Evolutionary conservation across 2,888 invertebrate genomes (phyloP).

Genomic region (Spialia ferax): DNA sequence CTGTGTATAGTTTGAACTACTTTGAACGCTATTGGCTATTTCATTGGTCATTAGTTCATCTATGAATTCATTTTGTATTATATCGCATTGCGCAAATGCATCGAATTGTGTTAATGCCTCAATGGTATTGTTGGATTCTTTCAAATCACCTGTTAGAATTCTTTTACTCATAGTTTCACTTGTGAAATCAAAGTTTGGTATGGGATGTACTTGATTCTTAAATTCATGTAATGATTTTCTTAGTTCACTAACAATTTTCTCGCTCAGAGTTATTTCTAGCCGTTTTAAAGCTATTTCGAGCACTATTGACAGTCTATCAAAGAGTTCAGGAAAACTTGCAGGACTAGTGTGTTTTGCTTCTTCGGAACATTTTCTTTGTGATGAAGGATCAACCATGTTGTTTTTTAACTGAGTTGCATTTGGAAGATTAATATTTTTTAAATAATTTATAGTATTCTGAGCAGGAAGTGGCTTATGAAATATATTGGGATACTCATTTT

Average conservation of each 20-base stretch:
- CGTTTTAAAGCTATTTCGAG: constrained; percentile 64
- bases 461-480: constrained; percentile 54
- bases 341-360: constrained; percentile 52
- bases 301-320: constrained; percentile 60
- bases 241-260: constrained; percentile 66
- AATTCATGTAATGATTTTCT: constrained; percentile 51
- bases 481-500: constrained; percentile 47
- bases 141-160: neutral
- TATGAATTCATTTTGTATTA: constrained; percentile 62
- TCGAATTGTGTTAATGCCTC: constrained; percentile 42
- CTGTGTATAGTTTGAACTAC: constrained; percentile 42
- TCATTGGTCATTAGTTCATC: constrained; percentile 62
- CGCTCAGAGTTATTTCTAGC: constrained; percentile 64
- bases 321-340: constrained; percentile 58
- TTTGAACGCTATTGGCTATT: constrained; percentile 43
- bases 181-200: neutral
- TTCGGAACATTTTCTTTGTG: constrained; percentile 53
- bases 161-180: constrained; percentile 9
- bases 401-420: constrained; percentile 57
- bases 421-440: constrained; percentile 57
- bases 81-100: constrained; percentile 62
- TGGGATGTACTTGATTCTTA: constrained; percentile 31
- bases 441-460: constrained; percentile 45
- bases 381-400: constrained; percentile 52
- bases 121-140: constrained; percentile 31